These are phyloP conservation scores for Tricholauxania praeusta DNA, from an alignment of 2,888 invertebrate genomes.

Conservation along the genomic window DNA sequence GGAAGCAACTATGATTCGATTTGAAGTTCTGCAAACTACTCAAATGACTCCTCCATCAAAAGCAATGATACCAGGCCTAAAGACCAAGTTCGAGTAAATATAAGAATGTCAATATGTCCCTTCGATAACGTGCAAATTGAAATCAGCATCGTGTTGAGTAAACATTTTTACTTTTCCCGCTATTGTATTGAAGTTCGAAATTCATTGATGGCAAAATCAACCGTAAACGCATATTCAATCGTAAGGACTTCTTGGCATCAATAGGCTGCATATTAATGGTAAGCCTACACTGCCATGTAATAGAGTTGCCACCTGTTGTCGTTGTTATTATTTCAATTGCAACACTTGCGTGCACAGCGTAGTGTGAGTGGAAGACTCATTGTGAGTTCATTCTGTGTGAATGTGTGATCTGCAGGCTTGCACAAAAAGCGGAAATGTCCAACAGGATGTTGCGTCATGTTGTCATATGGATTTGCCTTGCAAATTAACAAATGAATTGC, in stretches of 20 bases:
- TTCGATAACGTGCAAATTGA: too few relatives aligned
- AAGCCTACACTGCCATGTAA: neutral
- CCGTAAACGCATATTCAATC: too few relatives aligned
- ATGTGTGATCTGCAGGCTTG: neutral
- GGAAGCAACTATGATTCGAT: too few relatives aligned
- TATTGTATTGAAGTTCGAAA: too few relatives aligned
- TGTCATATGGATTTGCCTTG: slow-evolving; percentile 51
- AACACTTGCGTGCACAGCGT: neutral
- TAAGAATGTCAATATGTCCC: too few relatives aligned
- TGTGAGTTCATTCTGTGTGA: neutral
- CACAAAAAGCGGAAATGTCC: slow-evolving; percentile 56
- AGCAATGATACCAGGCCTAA: too few relatives aligned
- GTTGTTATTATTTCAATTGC: slow-evolving; percentile 46
- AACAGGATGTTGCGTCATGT: slow-evolving; percentile 59
- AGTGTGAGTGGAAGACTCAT: neutral
- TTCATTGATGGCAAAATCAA: too few relatives aligned
- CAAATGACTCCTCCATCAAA: too few relatives aligned
- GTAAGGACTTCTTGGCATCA: slow-evolving; percentile 18
- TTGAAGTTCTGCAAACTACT: too few relatives aligned
- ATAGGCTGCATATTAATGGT: slow-evolving; percentile 26
- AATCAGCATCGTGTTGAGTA: too few relatives aligned
- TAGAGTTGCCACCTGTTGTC: slow-evolving; percentile 58
- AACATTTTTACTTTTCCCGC: too few relatives aligned
- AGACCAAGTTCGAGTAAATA: too few relatives aligned
- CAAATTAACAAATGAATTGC: slow-evolving; percentile 53